Evolutionary conservation across 2,113 vertebrate genomes (phyloP), one percentile per base, ranked within the genome.

Genomic region (Urocolius indicus): DNA sequence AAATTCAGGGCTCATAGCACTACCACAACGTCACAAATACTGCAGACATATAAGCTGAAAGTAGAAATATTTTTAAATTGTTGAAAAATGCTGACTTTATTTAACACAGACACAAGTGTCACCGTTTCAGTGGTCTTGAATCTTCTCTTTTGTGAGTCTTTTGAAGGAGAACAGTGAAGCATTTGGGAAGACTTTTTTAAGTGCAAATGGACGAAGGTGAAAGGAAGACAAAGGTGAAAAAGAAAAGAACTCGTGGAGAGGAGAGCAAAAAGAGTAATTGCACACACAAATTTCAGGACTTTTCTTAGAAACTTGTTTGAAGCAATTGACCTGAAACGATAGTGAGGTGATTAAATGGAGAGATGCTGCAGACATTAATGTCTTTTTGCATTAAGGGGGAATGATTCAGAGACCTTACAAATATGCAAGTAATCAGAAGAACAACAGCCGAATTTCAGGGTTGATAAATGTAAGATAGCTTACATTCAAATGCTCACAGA

Each of bases 331-430:
- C 61, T 75, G 68, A 86, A 84, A 81, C 1, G 2, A 89, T 27
- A n/a, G 23, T 69, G 34, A 89, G 5, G 27, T 78, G 63, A 84
- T 86, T 85, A 86, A 91, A 88, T 4, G 66, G 73, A 84, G 82
- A 78, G 65, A 84, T 87, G 57, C 26, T 10, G 2, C 41, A 93
- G 76, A 87, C 4, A 46, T 90, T 92, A 92, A 58, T 61, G 76
- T 87, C 68, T 93, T 38, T 59, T 83, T 92, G 23, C 83, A 55
- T 84, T 95, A 95, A 57, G 82, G 48, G 32, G 22, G 52, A 89
- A 81, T 63, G 61, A 92, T 71, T 88, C 51, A 78, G 88, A 83
- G 55, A 58, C 55, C 51, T 91, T 75, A 75, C 45, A 93, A 83
- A 75, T 93, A 78, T 36, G 13, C 23, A 54, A 65, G 55, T 67